Conservation (phyloP, 2,888 invertebrate genomes). For the Itoplectis maculator region DNA sequence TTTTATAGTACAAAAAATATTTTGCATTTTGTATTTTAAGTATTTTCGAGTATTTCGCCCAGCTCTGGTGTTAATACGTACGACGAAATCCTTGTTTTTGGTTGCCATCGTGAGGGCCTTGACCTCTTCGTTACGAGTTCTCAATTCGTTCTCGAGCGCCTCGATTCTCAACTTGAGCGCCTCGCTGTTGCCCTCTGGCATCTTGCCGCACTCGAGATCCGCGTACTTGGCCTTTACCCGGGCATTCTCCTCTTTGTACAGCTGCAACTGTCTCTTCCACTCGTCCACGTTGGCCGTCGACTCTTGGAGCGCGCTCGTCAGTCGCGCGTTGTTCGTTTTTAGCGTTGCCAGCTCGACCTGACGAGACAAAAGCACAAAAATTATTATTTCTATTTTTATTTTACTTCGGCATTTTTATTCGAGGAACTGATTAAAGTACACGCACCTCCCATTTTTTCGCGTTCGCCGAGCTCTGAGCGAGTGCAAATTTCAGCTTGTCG, state of each 20-base stretch:
- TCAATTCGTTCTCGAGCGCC: conserved; percentile 92
- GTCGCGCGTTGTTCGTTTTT: conserved; percentile 97
- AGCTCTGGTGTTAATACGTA: conserved; percentile 72
- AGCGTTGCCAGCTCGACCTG: conserved; percentile 95
- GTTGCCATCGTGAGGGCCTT: conserved; percentile 86
- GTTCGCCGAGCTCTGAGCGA: conserved; percentile 98
- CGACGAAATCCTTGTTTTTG: conserved; percentile 83
- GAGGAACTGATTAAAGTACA: conserved; percentile 22
- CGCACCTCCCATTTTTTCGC: conserved; percentile 97
- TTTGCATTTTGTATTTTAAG: no score
- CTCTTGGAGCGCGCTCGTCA: conserved; percentile 97
- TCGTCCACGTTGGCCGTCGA: conserved; percentile 99
- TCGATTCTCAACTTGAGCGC: conserved; percentile 92
- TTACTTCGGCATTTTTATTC: no score
- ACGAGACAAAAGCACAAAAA: conserved; percentile 19
- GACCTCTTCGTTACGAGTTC: conserved; percentile 93
- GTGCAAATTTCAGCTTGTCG: conserved; percentile 96
- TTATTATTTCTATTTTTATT: background rate
- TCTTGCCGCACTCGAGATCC: conserved; percentile 89
- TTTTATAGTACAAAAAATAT: no score
- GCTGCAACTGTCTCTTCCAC: conserved; percentile 98
- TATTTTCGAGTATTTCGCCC: no score
- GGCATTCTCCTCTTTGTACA: conserved; percentile 95
- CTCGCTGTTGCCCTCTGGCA: conserved; percentile 85
- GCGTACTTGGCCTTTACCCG: conserved; percentile 91